Evolutionary conservation across 2,888 invertebrate genomes (phyloP).

Genomic region (Luperina testacea): DNA sequence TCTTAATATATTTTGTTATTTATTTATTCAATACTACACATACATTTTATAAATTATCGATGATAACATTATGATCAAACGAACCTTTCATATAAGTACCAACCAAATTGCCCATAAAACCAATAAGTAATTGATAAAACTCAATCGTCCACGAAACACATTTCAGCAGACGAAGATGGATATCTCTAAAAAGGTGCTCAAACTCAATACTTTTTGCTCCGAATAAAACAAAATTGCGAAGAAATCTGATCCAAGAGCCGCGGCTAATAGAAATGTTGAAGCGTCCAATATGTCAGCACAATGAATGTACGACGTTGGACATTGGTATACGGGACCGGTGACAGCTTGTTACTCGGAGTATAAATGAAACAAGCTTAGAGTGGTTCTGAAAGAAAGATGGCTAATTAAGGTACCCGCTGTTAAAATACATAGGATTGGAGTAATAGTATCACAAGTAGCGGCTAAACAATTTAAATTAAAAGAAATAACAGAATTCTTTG

Average conservation of each 20-base stretch:
- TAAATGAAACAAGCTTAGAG: conserved; percentile 27
- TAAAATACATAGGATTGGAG: neutral
- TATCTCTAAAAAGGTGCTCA: neutral
- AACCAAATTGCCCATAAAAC: conserved; percentile 31
- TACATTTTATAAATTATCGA: too few species aligned
- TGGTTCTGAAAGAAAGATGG: conserved; percentile 2
- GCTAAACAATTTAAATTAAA: neutral
- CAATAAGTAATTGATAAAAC: conserved; percentile 25
- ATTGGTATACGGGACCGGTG: conserved; percentile 19
- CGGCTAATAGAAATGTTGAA: conserved; percentile 31
- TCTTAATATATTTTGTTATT: too few species aligned
- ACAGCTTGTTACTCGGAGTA: conserved; percentile 18
- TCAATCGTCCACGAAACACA: conserved; percentile 23
- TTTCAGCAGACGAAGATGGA: conserved; percentile 11
- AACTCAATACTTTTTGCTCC: conserved; percentile 23
- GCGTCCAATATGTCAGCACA: conserved; percentile 45
- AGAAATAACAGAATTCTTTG: neutral
- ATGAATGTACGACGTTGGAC: conserved; percentile 35
- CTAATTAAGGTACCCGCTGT: neutral
- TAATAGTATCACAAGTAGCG: neutral
- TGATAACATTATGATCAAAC: too few species aligned
- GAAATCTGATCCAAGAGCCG: conserved; percentile 38
- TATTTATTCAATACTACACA: too few species aligned
- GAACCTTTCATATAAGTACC: neutral
- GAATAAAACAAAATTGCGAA: conserved; percentile 36